Evolutionary conservation across 2,113 vertebrate genomes (phyloP).

Genomic region (Silurus meridionalis): DNA sequence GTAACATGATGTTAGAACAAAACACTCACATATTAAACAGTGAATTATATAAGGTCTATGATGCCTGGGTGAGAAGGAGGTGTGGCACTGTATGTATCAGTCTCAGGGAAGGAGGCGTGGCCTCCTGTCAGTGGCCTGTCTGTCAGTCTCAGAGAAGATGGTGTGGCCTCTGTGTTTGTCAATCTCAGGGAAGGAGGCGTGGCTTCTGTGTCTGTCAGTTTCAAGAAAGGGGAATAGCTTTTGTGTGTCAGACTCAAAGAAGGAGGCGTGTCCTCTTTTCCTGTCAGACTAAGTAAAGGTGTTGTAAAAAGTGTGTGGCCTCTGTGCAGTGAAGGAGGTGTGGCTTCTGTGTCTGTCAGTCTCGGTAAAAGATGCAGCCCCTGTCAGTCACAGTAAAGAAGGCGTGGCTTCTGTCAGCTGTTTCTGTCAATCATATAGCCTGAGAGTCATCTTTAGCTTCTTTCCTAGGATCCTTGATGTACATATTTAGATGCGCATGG

Average conservation of each 20-base stretch:
- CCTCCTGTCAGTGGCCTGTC: not conserved
- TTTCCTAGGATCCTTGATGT: not conserved
- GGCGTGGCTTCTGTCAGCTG: not conserved
- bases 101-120: not conserved
- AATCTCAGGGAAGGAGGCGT: not conserved
- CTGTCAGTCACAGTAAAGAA: not conserved
- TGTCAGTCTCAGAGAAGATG: not conserved
- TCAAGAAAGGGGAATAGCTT: not conserved
- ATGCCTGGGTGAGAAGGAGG: not conserved
- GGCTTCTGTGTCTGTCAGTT: not conserved
- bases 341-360: not conserved
- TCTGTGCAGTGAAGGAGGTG: not conserved
- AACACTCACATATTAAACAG: too few relatives aligned
- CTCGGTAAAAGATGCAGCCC: not conserved
- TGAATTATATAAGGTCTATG: not conserved
- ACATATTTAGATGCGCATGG: not conserved
- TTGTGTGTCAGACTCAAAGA: not conserved
- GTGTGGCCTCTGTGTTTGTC: not conserved
- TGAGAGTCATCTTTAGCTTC: not conserved
- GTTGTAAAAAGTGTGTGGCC: not conserved
- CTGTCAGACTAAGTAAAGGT: not conserved
- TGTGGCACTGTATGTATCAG: not conserved
- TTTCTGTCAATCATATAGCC: not conserved
- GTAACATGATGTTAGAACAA: not conserved
- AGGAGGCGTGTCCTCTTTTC: not conserved